Evolutionary conservation across 2,113 vertebrate species (phyloP).

Genomic region (Shinisaurus crocodilurus): DNA sequence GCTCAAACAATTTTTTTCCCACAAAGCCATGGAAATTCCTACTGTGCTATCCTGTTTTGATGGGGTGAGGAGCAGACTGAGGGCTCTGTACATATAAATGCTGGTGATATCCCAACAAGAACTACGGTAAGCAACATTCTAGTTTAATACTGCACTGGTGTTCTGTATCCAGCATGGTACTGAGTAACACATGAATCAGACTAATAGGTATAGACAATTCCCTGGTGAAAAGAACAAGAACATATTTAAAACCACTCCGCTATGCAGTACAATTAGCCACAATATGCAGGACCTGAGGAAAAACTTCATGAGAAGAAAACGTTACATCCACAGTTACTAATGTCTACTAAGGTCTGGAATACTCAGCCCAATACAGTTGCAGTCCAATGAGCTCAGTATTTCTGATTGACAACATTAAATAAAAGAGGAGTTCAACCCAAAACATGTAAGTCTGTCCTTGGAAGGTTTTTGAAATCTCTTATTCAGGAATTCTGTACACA

Average conservation of each 20-base stretch:
- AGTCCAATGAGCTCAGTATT: background rate
- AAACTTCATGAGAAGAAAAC: background rate
- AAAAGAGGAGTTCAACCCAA: background rate
- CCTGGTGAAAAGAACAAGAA: background rate
- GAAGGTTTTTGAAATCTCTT: background rate
- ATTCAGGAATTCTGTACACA: background rate
- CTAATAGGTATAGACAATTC: background rate
- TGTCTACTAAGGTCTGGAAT: background rate
- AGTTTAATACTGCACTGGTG: background rate
- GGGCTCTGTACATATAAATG: background rate
- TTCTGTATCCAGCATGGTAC: background rate
- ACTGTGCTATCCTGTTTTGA: background rate
- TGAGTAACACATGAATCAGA: background rate
- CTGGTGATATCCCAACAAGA: background rate
- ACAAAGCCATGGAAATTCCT: background rate
- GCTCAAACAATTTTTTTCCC: background rate
- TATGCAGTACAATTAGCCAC: background rate
- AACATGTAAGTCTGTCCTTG: background rate
- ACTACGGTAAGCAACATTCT: background rate
- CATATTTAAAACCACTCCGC: background rate
- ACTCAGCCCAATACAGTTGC: background rate
- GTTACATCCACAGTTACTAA: too few relatives aligned
- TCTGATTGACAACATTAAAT: background rate
- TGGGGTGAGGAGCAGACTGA: background rate
- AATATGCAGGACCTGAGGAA: background rate